These are phyloP conservation scores for Ochlodes sylvanus DNA, from an alignment of 2,888 invertebrate species.

Conservation along the genomic window DNA sequence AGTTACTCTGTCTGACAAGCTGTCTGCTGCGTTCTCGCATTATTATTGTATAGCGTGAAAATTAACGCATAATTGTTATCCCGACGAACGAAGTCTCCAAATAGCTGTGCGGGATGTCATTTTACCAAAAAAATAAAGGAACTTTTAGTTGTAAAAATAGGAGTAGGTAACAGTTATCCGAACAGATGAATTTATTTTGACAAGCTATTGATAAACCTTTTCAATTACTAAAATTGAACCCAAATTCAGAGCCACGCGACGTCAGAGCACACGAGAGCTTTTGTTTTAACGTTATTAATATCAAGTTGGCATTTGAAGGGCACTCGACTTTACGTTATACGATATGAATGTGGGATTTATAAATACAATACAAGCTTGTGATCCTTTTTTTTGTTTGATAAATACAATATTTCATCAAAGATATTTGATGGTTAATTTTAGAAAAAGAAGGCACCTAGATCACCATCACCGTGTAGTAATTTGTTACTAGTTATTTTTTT, in stretches of 20 bases:
- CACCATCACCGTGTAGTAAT: no score
- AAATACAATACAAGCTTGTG: not conserved
- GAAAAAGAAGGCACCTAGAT: no score
- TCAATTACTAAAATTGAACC: constrained; percentile 5
- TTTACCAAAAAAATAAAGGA: not conserved
- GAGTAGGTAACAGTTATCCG: not conserved
- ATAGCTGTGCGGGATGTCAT: not conserved
- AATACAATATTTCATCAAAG: not conserved
- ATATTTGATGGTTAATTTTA: no score
- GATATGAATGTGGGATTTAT: constrained; percentile 2
- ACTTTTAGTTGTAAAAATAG: not conserved
- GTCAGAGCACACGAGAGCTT: not conserved
- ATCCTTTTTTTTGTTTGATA: constrained; percentile 1
- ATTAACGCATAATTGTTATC: no score
- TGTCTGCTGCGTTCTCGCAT: no score
- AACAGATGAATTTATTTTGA: not conserved
- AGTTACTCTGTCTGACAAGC: no score
- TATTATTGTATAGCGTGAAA: no score
- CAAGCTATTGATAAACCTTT: not conserved
- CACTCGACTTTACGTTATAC: not conserved
- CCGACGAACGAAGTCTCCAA: no score
- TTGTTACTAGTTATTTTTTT: no score
- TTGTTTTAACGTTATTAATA: constrained; percentile 15
- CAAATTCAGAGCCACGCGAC: not conserved
- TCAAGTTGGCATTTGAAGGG: constrained; percentile 9